Conservation (phyloP, 2,888 invertebrate genomes). For the Dryocosmus kuriphilus region DNA sequence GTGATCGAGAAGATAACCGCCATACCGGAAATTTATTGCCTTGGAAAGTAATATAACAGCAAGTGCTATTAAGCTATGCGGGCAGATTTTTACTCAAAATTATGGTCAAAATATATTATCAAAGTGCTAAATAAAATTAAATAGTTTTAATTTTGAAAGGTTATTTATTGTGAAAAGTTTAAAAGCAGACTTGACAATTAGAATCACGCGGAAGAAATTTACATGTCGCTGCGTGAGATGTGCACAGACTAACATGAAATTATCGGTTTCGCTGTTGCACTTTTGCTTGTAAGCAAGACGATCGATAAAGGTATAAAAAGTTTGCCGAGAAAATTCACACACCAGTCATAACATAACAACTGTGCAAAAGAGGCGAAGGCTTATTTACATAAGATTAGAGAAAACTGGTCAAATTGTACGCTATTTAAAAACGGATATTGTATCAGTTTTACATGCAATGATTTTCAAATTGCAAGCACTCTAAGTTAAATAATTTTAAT, state of each 20-base stretch:
- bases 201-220: slow-evolving; percentile 53
- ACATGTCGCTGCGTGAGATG: slow-evolving; percentile 53
- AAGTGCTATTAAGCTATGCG: not conserved
- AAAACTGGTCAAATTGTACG: not conserved
- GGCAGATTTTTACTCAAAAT: no score
- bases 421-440: not conserved
- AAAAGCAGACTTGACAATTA: slow-evolving; percentile 46
- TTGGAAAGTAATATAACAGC: not conserved
- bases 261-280: not conserved
- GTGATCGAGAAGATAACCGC: not conserved
- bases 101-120: no score
- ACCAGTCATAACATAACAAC: not conserved
- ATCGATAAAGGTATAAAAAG: not conserved
- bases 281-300: not conserved
- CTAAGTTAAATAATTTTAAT: no score
- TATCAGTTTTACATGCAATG: no score
- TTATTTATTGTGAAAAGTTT: not conserved
- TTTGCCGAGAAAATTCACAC: not conserved
- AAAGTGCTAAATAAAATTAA: no score
- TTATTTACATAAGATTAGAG: not conserved
- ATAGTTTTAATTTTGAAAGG: no score
- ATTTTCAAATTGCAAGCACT: no score
- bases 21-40: not conserved
- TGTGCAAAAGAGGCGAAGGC: not conserved
- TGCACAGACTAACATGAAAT: slow-evolving; percentile 50